Evolutionary conservation across 2,888 invertebrate species (phyloP), one percentile per base, ranked within the genome.

Genomic region (Arge pagana): DNA sequence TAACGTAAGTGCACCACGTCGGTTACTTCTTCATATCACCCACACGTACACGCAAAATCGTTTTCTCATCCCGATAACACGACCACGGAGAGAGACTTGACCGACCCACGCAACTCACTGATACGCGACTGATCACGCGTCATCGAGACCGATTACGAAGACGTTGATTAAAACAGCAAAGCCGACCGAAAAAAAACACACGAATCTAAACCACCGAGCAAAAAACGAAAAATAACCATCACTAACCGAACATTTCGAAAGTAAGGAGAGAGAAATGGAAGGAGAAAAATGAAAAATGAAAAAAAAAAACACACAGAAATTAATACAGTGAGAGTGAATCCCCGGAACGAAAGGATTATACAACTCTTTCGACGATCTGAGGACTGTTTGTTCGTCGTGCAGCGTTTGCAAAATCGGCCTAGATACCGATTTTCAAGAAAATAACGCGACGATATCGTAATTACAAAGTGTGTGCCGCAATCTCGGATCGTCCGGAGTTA

Each of bases 1-100:
- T 88, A 92, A 90, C 91, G 93, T 93, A 91, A 93, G 93, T 93
- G 80, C 77, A 79, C 73, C 79, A 79, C 74, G 66, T 70, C 67
- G 68, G 63, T 60, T 59, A 53, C 55, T 51, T 33, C 33, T 35
- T 54, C 35, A 52, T 37, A 48, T 54, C 48, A 56, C 53, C 39
- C 33, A 33, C 43, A 45, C 43, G 24, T 21, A 45, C 23, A 45
- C 13, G 13, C 3, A n/a, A n/a, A n/a, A n/a, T n/a, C n/a, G n/a
- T n/a, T n/a, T n/a, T n/a, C n/a, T n/a, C n/a, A n/a, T n/a, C n/a
- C n/a, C n/a, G n/a, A n/a, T n/a, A n/a, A n/a, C n/a, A n/a, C n/a
- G n/a, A n/a, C n/a, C n/a, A n/a, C n/a, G n/a, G n/a, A n/a, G n/a
- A n/a, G n/a, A n/a, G n/a, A n/a, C n/a, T n/a, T n/a, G n/a, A n/a